phyloP scores from a whole-genome alignment of 2,797 vertebrate species.

The Sebastes vulpes region DNA sequence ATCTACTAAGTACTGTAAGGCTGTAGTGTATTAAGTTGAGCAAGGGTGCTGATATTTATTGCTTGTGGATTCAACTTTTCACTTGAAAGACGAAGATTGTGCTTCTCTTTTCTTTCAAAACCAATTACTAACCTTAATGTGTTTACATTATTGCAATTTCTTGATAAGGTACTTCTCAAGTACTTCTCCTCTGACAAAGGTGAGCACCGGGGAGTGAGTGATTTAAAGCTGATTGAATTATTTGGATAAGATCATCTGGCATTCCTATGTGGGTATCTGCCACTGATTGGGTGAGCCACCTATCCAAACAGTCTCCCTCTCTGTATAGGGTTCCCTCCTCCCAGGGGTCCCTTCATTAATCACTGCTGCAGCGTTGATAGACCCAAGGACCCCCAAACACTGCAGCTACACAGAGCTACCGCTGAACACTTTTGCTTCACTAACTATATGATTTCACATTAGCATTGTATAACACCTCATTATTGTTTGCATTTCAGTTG shows the following conservation, averaged over 20 bases:
- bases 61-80: neutral
- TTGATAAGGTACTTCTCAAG: conserved; percentile 8
- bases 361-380: conserved; percentile 35
- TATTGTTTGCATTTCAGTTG: neutral
- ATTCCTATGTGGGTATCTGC: conserved; percentile 49
- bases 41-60: neutral
- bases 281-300: conserved; percentile 55
- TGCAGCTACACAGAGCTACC: conserved; percentile 2
- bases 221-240: conserved; percentile 63
- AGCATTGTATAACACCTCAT: neutral
- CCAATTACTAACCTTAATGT: neutral
- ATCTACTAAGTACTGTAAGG: neutral
- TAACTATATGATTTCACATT: too few species aligned
- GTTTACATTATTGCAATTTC: neutral
- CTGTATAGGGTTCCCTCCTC: conserved; percentile 47
- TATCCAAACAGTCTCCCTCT: conserved; percentile 60
- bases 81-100: neutral
- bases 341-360: conserved; percentile 66
- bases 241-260: conserved; percentile 58
- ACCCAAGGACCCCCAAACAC: conserved; percentile 13
- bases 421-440: neutral
- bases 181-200: conserved; percentile 8
- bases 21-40: neutral
- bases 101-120: neutral
- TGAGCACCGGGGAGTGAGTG: conserved; percentile 13